These are phyloP conservation scores for Brachyrhaphis roseni DNA, from an alignment of 2,797 vertebrate genomes.

Conservation along the genomic window DNA sequence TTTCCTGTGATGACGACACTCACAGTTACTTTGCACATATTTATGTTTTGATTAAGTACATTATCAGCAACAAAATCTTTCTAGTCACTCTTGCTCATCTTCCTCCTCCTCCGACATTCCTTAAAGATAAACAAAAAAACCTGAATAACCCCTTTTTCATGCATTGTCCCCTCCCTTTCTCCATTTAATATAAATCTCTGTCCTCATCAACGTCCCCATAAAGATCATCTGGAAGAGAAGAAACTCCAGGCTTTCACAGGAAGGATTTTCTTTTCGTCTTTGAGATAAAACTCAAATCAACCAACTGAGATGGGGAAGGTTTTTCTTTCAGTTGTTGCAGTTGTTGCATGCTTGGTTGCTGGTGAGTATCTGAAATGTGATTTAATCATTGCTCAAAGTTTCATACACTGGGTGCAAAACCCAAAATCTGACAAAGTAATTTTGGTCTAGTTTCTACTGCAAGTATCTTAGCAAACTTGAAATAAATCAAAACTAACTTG, in stretches of 20 bases:
- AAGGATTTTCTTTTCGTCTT: constrained; percentile 4
- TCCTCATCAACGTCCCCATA: background rate
- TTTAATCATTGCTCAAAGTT: background rate
- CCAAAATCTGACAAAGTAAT: too few relatives aligned
- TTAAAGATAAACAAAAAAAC: background rate
- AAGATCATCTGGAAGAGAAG: background rate
- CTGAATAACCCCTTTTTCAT: background rate
- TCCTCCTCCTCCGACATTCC: background rate
- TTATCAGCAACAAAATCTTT: background rate
- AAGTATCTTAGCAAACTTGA: too few relatives aligned
- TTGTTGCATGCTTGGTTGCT: background rate
- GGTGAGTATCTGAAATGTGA: background rate
- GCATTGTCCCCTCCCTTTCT: background rate
- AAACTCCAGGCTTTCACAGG: background rate
- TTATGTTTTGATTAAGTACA: background rate
- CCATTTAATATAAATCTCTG: background rate
- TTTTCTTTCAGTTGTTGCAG: constrained; percentile 49
- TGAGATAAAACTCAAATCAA: constrained; percentile 1
- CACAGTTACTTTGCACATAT: background rate
- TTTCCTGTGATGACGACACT: background rate
- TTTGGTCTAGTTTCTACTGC: too few relatives aligned
- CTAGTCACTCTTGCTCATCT: background rate
- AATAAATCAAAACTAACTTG: too few relatives aligned
- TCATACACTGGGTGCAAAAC: background rate
- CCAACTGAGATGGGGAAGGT: constrained; percentile 66